phyloP scores from a whole-genome alignment of 2,797 vertebrate genomes.

The Xenopus petersii region DNA sequence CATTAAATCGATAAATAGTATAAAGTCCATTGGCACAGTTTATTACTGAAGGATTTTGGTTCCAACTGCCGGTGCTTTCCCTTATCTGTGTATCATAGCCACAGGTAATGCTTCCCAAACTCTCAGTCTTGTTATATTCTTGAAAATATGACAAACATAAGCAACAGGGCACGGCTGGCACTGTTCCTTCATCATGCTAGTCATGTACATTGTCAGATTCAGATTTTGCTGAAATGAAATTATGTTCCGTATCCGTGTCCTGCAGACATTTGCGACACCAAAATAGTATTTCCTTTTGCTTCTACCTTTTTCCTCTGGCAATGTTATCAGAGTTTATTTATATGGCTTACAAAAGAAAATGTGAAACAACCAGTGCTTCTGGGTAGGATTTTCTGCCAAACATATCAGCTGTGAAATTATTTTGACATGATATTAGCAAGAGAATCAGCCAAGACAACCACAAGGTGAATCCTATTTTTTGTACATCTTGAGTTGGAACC shows the following conservation, averaged over 20 bases:
- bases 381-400: constrained; percentile 20
- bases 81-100: neutral
- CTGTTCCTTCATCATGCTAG: neutral
- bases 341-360: constrained; percentile 14
- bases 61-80: neutral
- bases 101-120: neutral
- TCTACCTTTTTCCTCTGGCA: constrained; percentile 2
- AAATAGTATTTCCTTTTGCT: constrained; percentile 17
- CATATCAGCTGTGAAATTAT: constrained; percentile 41
- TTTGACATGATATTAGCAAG: constrained; percentile 24
- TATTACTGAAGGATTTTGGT: neutral
- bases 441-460: neutral
- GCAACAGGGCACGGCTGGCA: neutral
- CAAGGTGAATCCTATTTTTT: neutral
- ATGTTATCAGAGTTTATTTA: constrained; percentile 12
- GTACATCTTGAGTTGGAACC: neutral
- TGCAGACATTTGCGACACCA: constrained; percentile 17
- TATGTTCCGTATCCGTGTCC: constrained; percentile 20
- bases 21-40: neutral
- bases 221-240: constrained; percentile 5
- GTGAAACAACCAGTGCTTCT: constrained; percentile 6
- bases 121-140: neutral
- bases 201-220: neutral
- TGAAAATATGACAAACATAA: neutral
- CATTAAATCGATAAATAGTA: too few relatives aligned